Evolutionary conservation across 2,113 vertebrate species (phyloP), one percentile per base, ranked within the genome.

Genomic region (Platichthys flesus): DNA sequence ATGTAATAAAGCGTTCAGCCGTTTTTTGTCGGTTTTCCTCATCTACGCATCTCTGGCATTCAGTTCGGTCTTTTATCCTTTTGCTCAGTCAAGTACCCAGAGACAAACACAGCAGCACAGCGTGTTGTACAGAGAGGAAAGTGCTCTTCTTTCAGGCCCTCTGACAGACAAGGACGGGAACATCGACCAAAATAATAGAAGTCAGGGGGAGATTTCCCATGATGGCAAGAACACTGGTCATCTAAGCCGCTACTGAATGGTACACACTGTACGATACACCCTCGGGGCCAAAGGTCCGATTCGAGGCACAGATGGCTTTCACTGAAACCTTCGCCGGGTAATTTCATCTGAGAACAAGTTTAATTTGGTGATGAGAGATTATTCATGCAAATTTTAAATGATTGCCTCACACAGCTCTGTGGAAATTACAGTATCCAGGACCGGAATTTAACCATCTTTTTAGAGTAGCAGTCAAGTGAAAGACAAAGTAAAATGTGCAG

Each of bases 181-280:
- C 67, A 18, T 71, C 28, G 16, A 62, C 63, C 55, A 47, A 78
- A 88, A 78, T 79, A 81, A 85, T 71, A 72, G 56, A 81, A 81
- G 54, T 67, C 47, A 71, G 71, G 45, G 68, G 74, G 57, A 76
- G 74, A 87, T 84, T 91, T 86, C 83, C 80, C 68, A 66, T 64
- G 89, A 75, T 40, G 37, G 56, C 72, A 28, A 63, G 42, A 84
- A 74, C 63, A 64, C 47, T 24, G 75, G 76, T 73, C 68, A 63
- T 80, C 56, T 67, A 26, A 9, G 58, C 73, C 9, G 62, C 72
- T 78, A 70, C 74, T 4, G 60, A 65, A 47, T 31, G 68, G 67
- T 60, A 68, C n/a, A 64, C n/a, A 69, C 61, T 31, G 23, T 59
- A n/a, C 28, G 2, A 35, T n/a, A 58, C 70, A 62, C 74, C 65